Evolutionary conservation across 2,113 vertebrate genomes (phyloP).

Genomic region (rabbit (Oryctolagus cuniculus)): mOryCun1.1 NC_091445.1:38410001-38410500

Average conservation of each 20-base stretch:
- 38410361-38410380: conserved; percentile 5
- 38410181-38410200: conserved; percentile 4
- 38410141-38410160: not conserved
- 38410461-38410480: conserved; percentile 45
- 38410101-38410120: not conserved
- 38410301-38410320: conserved; percentile 32
- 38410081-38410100: not conserved
- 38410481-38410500: not conserved
- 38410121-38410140: not conserved
- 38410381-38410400: not conserved
- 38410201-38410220: not conserved
- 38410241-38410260: not conserved
- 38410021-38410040: not conserved
- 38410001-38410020: not conserved
- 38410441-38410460: not conserved
- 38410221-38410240: not conserved
- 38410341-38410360: not conserved
- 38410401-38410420: conserved; percentile 11
- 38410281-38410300: conserved; percentile 2
- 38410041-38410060: not conserved
- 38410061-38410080: not conserved
- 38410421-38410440: not conserved
- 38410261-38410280: not conserved
- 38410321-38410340: conserved; percentile 11
- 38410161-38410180: not conserved